phyloP scores from a whole-genome alignment of 2,113 vertebrate species.

The Macrotis lagotis region DNA sequence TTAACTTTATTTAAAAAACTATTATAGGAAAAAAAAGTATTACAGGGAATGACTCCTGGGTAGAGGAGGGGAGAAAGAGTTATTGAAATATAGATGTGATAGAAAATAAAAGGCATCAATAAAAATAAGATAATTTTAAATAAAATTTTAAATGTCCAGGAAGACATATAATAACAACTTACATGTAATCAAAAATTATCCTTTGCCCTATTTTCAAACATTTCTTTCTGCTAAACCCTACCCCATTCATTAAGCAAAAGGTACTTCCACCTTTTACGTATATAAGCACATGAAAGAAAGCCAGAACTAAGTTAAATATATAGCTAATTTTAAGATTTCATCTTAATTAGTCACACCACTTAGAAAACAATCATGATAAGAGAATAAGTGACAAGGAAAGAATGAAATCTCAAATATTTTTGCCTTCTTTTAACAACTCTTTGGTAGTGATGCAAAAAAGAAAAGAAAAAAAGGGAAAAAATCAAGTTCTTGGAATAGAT shows the following conservation, averaged over 20 bases:
- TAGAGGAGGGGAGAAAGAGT: neutral
- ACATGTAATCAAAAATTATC: neutral
- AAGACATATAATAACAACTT: neutral
- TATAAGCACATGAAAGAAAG: neutral
- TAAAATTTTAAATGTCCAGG: neutral
- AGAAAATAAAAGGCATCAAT: neutral
- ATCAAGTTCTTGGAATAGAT: too few species aligned
- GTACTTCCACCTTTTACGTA: neutral
- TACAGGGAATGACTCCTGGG: neutral
- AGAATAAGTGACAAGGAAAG: too few species aligned
- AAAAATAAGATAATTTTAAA: neutral
- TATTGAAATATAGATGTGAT: neutral
- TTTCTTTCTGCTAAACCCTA: neutral
- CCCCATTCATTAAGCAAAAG: neutral
- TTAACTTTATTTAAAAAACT: neutral
- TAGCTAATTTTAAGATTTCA: neutral
- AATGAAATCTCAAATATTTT: too few species aligned
- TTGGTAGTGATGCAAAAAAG: too few species aligned
- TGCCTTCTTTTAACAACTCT: too few species aligned
- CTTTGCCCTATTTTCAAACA: neutral
- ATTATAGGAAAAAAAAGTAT: neutral
- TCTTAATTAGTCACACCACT: neutral
- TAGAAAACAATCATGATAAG: neutral
- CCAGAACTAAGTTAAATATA: neutral
- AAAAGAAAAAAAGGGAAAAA: too few species aligned